These are phyloP conservation scores for Philopedon plagiatum DNA, from an alignment of 2,888 invertebrate species.

Conservation along the genomic window DNA sequence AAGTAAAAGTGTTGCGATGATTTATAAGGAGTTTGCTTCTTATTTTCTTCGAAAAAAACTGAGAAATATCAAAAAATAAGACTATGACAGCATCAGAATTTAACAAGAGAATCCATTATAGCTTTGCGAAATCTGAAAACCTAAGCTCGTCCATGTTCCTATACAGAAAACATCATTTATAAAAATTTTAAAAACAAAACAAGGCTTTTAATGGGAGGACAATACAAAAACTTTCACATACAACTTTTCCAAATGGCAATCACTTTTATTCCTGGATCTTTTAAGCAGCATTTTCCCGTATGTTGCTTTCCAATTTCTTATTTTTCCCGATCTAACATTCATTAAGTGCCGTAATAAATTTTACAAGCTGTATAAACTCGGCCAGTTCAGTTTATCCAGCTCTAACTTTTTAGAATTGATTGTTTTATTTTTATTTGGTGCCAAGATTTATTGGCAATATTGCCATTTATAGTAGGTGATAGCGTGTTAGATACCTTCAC, in stretches of 20 bases:
- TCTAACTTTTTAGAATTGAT: conserved; percentile 21
- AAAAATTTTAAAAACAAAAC: too few species aligned
- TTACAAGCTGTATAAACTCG: conserved; percentile 24
- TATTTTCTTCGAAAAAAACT: too few species aligned
- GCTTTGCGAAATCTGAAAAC: too few species aligned
- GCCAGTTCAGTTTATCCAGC: conserved; percentile 28
- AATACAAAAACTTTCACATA: not conserved
- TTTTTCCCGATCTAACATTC: conserved; percentile 18
- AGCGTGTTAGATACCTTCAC: too few species aligned
- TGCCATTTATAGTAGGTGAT: not conserved
- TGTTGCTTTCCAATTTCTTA: conserved; percentile 12
- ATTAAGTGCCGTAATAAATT: conserved; percentile 32
- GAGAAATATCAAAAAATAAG: too few species aligned
- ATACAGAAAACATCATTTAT: too few species aligned
- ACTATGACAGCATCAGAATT: too few species aligned
- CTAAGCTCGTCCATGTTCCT: too few species aligned
- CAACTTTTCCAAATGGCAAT: not conserved
- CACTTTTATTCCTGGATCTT: conserved; percentile 6
- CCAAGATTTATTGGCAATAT: not conserved
- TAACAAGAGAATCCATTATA: too few species aligned
- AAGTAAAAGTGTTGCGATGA: too few species aligned
- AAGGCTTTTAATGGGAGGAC: not conserved
- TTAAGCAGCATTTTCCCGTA: conserved; percentile 4
- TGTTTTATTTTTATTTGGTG: conserved; percentile 12
- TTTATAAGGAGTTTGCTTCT: too few species aligned